A percentile compares a stretch with the other conserved stretches of the same genome.
Evolutionary conservation across 2,113 vertebrate species (phyloP).

Genomic region (Panthera uncia): DNA sequence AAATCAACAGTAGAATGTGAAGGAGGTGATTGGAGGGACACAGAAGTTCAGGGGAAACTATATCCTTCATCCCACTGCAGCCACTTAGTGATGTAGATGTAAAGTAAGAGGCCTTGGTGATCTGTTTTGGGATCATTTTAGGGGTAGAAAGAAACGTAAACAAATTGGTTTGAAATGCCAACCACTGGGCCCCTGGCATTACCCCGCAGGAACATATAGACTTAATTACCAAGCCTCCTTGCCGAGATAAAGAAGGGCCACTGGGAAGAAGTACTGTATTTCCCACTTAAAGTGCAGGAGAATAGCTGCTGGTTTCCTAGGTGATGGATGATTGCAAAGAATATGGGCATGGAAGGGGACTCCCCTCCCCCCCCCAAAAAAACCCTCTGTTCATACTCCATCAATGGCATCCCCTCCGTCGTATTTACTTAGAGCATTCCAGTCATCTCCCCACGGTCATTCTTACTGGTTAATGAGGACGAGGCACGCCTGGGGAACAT

Average conservation of each 20-base stretch:
- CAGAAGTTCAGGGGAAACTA: not conserved
- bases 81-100: constrained; percentile 72
- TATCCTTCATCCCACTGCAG: constrained; percentile 43
- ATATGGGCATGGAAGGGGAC: constrained; percentile 59
- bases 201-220: constrained; percentile 75
- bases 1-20: constrained; percentile 8
- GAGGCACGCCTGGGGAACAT: not conserved
- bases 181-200: constrained; percentile 63
- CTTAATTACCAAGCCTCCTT: constrained; percentile 77
- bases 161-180: constrained; percentile 81
- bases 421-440: constrained; percentile 77
- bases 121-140: constrained; percentile 83
- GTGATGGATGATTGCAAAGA: constrained; percentile 79
- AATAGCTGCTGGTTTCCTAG: constrained; percentile 84
- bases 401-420: constrained; percentile 62
- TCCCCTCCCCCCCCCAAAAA: not conserved
- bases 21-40: not conserved
- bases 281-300: constrained; percentile 80
- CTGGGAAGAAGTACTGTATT: constrained; percentile 84
- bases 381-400: constrained; percentile 76
- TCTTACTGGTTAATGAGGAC: constrained; percentile 54
- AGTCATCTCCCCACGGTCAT: constrained; percentile 48
- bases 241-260: constrained; percentile 83
- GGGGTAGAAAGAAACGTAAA: constrained; percentile 78
- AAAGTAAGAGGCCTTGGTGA: constrained; percentile 72